Conservation (phyloP, 37 sponge, comb jelly and placozoan genomes). For the Cliona cf. orientalis region DNA sequence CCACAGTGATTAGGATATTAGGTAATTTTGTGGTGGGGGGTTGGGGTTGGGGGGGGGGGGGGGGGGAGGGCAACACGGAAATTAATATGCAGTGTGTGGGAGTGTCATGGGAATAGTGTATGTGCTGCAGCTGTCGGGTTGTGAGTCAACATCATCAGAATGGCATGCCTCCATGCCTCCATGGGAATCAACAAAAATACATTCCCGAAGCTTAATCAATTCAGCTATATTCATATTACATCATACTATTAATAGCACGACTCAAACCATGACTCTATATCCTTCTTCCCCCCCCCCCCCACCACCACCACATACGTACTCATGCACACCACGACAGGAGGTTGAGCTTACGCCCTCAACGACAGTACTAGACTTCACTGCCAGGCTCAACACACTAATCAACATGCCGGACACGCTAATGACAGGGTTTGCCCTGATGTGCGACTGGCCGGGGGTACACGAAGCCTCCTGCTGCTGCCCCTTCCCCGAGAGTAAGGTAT, state of each 20-base stretch:
- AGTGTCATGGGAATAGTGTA: no score
- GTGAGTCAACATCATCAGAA: not conserved
- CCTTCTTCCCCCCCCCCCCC: not conserved
- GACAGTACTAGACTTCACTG: slow-evolving; percentile 45
- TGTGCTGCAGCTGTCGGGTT: no score
- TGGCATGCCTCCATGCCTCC: not conserved
- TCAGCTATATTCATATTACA: not conserved
- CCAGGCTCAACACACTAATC: slow-evolving; percentile 47
- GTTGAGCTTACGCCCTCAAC: slow-evolving; percentile 47
- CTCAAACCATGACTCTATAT: no score
- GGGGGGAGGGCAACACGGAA: no score
- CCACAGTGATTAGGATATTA: no score
- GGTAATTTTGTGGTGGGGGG: no score
- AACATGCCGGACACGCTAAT: slow-evolving; percentile 33
- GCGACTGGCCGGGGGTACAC: slow-evolving; percentile 82
- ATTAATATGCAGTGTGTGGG: no score
- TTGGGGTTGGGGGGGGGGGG: no score
- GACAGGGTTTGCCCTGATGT: slow-evolving; percentile 68
- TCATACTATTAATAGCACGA: not conserved
- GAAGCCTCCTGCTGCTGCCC: slow-evolving; percentile 38
- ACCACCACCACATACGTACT: no score
- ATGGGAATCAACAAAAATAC: not conserved
- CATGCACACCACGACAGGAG: slow-evolving; percentile 17
- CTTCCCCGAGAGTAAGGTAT: slow-evolving; percentile 45
- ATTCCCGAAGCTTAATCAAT: not conserved